Base-by-base conservation (phyloP, 2,888 invertebrate genomes). In the Gryllus longicercus region DNA sequence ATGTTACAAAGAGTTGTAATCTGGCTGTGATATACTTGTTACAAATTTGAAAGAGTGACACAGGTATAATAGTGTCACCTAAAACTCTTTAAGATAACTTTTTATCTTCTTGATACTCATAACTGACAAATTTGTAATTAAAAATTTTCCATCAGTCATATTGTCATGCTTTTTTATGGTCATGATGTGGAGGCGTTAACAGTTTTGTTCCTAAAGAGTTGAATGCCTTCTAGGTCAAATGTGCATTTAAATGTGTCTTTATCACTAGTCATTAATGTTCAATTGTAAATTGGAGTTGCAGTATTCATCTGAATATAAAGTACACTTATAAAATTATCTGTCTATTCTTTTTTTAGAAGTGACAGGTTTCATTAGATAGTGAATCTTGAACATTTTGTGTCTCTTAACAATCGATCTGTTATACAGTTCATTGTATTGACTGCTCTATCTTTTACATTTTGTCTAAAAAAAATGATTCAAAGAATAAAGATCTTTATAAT, bases 1-100 rank as follows among this genome's bases (percentile, higher is more conserved):
- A 18, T 63, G n/a, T 63, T 63, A 63, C 63, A 18, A 18, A 63
- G 63, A 38, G 38, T 38, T 63, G 63, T 63, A 63, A 63, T 63
- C 63, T 63, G 63, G n/a, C 63, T 63, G 63, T 63, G 63, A 63
- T 63, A 63, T 63, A 63, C 63, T 63, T 63, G 63, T 63, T 63
- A 63, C 63, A 63, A 63, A 18, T 63, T 63, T 18, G 14, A 38
- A 38, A 38, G n/a, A n/a, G 63, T 63, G 63, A 63, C 63, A 5
- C 63, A 18, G 63, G n/a, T n/a, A 18, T 63, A 63, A n/a, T 18
- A 63, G 63, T 63, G 63, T 63, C 63, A 63, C 63, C 16, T n/a
- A 38, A 38, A 38, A 18, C 63, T 63, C 63, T 18, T 63, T 14
- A 63, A n/a, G 14, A 63, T 63, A 63, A 63, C 63, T 63, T 63